A percentile compares a stretch with the other conserved stretches of the same genome.
phyloP scores from a whole-genome alignment of 1,140 invertebrate genomes.

The Phthorimaea operculella region DNA sequence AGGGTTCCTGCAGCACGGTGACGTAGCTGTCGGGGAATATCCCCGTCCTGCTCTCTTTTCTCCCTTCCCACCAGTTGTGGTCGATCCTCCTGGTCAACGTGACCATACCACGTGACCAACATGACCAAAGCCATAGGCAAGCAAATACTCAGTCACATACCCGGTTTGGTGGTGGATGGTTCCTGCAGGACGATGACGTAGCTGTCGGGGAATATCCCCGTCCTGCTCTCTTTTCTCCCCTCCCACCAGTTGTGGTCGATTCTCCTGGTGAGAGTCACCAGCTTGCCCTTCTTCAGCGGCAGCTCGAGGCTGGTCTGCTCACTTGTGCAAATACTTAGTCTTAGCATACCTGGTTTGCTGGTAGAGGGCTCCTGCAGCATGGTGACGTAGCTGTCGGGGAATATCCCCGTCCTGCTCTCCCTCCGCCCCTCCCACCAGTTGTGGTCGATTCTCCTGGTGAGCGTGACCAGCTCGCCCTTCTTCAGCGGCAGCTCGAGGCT shows the following conservation, averaged over 20 bases:
- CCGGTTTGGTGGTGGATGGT: no score
- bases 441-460: conserved; percentile 87
- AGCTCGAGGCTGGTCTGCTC: conserved; percentile 91
- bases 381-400: conserved; percentile 90
- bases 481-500: conserved; percentile 88
- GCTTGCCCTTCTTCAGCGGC: conserved; percentile 88
- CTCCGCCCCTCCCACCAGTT: conserved; percentile 95
- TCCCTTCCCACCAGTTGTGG: conserved; percentile 94
- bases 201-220: conserved; percentile 90
- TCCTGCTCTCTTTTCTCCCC: conserved; percentile 85
- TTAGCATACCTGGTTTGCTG: no score
- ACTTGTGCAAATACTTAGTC: no score
- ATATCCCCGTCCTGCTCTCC: conserved; percentile 87
- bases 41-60: conserved; percentile 86
- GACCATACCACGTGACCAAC: conserved; percentile 87
- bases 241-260: conserved; percentile 96
- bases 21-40: conserved; percentile 93
- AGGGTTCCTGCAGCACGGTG: conserved; percentile 80
- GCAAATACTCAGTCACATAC: no score
- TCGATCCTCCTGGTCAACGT: conserved; percentile 86
- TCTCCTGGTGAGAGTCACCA: conserved; percentile 83
- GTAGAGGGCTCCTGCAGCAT: conserved; percentile 79
- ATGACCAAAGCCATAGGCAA: no score
- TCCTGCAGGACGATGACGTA: conserved; percentile 86
- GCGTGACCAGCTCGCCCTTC: conserved; percentile 87